Conservation (phyloP, 2,888 invertebrate genomes). For the Drosophila phalerata region DNA sequence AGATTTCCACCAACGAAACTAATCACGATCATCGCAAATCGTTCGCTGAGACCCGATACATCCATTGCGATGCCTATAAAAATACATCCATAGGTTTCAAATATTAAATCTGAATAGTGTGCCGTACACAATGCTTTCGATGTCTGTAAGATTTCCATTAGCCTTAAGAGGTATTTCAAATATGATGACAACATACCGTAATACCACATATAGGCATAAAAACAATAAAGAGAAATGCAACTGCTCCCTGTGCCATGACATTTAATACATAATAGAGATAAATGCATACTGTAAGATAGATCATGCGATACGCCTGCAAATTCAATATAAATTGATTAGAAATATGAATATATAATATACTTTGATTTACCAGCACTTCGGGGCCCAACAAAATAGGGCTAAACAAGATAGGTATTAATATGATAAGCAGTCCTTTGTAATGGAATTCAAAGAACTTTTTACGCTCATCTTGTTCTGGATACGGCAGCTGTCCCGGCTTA, state of each 20-base stretch:
- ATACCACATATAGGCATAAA: conserved; percentile 53
- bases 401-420: conserved; percentile 48
- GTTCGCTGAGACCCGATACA: conserved; percentile 47
- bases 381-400: conserved; percentile 40
- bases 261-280: conserved; percentile 59
- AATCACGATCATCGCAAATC: conserved; percentile 30
- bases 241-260: conserved; percentile 49
- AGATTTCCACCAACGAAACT: conserved; percentile 35
- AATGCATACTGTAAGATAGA: conserved; percentile 33
- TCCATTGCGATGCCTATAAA: conserved; percentile 63
- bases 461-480: conserved; percentile 53
- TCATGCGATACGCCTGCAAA: conserved; percentile 49
- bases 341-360: not conserved
- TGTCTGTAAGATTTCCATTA: not conserved
- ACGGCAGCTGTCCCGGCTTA: conserved; percentile 54
- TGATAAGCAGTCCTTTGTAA: conserved; percentile 59
- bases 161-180: no score
- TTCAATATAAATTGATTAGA: not conserved
- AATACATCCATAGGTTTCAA: conserved; percentile 22
- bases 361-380: conserved; percentile 33
- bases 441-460: conserved; percentile 58
- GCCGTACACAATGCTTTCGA: conserved; percentile 25
- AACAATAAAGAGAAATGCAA: conserved; percentile 58
- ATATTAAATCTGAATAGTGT: conserved; percentile 56
- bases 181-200: conserved; percentile 13